Evolutionary conservation across 2,797 vertebrate genomes (phyloP).

Genomic region (Podarcis siculus): DNA sequence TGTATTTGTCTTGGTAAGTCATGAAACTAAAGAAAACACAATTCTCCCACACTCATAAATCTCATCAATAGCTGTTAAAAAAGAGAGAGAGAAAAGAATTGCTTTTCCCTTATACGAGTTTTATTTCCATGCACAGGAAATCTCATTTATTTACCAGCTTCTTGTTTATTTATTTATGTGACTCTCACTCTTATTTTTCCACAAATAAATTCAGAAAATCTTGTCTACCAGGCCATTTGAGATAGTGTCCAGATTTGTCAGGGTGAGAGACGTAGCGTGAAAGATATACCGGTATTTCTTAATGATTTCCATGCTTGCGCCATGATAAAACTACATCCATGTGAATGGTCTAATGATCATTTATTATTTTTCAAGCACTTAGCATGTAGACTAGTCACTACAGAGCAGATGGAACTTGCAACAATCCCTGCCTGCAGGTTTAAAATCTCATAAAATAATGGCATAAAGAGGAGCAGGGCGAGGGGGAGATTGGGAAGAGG

Average conservation of each 20-base stretch:
- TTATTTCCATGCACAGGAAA: slow-evolving; percentile 6
- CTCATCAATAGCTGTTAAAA: slow-evolving; percentile 29
- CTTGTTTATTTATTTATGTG: background rate
- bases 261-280: background rate
- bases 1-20: slow-evolving; percentile 42
- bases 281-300: background rate
- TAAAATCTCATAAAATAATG: slow-evolving; percentile 7
- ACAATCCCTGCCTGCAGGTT: background rate
- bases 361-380: slow-evolving; percentile 1
- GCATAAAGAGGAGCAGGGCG: background rate
- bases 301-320: background rate
- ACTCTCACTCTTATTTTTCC: background rate
- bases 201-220: background rate
- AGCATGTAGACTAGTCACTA: background rate
- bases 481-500: background rate
- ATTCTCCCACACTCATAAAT: slow-evolving; percentile 34
- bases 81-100: slow-evolving; percentile 25
- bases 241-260: background rate
- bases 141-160: background rate
- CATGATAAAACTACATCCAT: background rate
- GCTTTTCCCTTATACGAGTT: background rate
- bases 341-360: background rate
- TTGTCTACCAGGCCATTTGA: background rate
- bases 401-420: background rate
- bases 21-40: slow-evolving; percentile 36